phyloP scores from a whole-genome alignment of 92 coral and sea anemone genomes.

The Desmophyllum pertusum region DNA sequence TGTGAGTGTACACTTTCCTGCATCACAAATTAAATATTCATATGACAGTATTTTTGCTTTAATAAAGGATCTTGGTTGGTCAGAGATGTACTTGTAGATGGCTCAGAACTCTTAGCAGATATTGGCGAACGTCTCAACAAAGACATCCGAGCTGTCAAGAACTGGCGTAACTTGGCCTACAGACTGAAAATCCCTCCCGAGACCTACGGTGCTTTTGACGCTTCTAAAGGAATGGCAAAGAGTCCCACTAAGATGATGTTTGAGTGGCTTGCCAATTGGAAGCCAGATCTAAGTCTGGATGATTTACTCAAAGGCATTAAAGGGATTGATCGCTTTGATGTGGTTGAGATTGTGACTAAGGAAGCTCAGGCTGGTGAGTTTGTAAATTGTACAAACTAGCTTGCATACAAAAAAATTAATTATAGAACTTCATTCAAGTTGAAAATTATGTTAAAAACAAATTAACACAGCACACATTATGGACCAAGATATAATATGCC shows the following conservation, averaged over 20 bases:
- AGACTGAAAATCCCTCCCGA: conserved; percentile 50
- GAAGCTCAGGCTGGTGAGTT: conserved; percentile 25
- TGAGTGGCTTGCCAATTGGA: conserved; percentile 51
- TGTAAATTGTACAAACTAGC: not conserved
- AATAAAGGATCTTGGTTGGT: conserved; percentile 13
- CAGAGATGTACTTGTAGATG: conserved; percentile 17
- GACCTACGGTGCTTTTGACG: conserved; percentile 33
- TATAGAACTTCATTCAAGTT: no score
- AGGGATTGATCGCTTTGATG: conserved; percentile 62
- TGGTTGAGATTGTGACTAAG: conserved; percentile 41
- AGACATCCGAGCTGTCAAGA: conserved; percentile 55
- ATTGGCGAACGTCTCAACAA: conserved; percentile 59
- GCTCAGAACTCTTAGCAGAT: conserved; percentile 50
- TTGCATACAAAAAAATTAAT: no score
- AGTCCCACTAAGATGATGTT: conserved; percentile 60
- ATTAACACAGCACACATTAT: no score
- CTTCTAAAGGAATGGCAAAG: conserved; percentile 32
- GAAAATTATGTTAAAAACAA: no score
- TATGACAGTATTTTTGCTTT: not conserved
- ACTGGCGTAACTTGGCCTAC: conserved; percentile 64
- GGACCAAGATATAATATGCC: no score
- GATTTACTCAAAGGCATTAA: conserved; percentile 31
- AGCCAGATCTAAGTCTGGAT: conserved; percentile 23
- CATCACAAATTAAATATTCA: no score
- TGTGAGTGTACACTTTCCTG: no score